Evolutionary conservation across 2,797 vertebrate genomes (phyloP).

Genomic region (Sebastes ruberrimus): DNA sequence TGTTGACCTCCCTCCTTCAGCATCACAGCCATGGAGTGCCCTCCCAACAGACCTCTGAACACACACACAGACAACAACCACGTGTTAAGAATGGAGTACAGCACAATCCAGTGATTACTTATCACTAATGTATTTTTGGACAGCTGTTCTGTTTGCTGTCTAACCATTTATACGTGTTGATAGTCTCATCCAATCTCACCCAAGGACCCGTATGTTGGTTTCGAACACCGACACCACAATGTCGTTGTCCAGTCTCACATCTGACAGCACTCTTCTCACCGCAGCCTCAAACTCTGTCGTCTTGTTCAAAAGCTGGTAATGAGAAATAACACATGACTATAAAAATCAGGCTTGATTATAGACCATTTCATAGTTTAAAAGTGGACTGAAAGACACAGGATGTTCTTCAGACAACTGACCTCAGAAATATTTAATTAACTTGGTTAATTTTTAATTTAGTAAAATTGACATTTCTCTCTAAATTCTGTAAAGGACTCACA

Average conservation of each 20-base stretch:
- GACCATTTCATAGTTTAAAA: background rate
- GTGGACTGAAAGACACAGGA: background rate
- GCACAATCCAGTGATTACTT: background rate
- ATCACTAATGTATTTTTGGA: background rate
- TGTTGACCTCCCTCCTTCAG: slow-evolving; percentile 90
- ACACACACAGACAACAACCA: slow-evolving; percentile 5
- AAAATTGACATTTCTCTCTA: background rate
- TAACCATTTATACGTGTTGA: background rate
- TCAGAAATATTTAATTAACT: background rate
- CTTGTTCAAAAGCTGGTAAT: slow-evolving; percentile 93
- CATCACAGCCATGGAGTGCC: slow-evolving; percentile 97
- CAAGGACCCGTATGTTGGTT: slow-evolving; percentile 98
- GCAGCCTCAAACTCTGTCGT: slow-evolving; percentile 97
- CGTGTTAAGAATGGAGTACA: background rate
- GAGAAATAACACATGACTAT: background rate
- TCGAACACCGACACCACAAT: slow-evolving; percentile 99
- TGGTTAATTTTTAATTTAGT: background rate
- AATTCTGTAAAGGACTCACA: background rate
- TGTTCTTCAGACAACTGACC: background rate
- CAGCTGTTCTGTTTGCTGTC: background rate
- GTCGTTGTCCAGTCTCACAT: slow-evolving; percentile 98
- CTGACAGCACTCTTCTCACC: slow-evolving; percentile 92
- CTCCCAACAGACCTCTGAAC: slow-evolving; percentile 92
- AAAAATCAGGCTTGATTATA: background rate
- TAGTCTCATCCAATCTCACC: slow-evolving; percentile 83